Conservation (phyloP, 2,797 vertebrate genomes). For the Pantherophis vulpinus region DNA sequence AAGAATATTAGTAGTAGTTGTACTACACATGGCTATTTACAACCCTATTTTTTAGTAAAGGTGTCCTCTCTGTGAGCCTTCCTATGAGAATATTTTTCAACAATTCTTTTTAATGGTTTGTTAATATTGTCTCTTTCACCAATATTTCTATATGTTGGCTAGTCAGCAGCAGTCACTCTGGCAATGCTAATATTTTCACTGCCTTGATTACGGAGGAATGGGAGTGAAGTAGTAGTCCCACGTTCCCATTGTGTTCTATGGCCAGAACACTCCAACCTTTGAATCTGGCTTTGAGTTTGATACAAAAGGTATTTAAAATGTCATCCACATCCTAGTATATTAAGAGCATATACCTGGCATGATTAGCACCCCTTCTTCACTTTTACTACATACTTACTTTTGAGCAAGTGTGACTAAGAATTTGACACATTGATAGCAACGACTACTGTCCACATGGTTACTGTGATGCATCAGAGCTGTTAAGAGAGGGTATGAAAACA, state of each 20-base stretch:
- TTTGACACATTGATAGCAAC: constrained; percentile 99
- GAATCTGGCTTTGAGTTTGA: background rate
- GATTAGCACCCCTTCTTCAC: accelerated
- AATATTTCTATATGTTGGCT: background rate
- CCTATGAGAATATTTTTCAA: background rate
- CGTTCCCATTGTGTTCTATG: background rate
- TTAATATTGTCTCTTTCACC: background rate
- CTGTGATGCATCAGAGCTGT: constrained; percentile 98
- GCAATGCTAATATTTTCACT: background rate
- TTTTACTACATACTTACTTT: constrained; percentile 82
- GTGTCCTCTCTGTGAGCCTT: background rate
- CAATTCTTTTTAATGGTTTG: background rate
- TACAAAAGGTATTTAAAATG: background rate
- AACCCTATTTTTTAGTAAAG: background rate
- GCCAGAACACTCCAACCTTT: background rate
- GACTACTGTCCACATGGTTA: constrained; percentile 96
- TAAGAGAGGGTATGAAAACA: constrained; percentile 3
- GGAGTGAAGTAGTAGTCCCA: background rate
- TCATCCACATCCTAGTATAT: background rate
- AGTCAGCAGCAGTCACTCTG: background rate
- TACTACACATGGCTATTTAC: background rate
- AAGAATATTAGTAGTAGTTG: background rate
- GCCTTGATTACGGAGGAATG: background rate
- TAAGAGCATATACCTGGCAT: background rate
- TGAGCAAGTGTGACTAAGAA: constrained; percentile 97